Conservation (phyloP, 2,113 vertebrate genomes). For the Ochotona princeps region DNA sequence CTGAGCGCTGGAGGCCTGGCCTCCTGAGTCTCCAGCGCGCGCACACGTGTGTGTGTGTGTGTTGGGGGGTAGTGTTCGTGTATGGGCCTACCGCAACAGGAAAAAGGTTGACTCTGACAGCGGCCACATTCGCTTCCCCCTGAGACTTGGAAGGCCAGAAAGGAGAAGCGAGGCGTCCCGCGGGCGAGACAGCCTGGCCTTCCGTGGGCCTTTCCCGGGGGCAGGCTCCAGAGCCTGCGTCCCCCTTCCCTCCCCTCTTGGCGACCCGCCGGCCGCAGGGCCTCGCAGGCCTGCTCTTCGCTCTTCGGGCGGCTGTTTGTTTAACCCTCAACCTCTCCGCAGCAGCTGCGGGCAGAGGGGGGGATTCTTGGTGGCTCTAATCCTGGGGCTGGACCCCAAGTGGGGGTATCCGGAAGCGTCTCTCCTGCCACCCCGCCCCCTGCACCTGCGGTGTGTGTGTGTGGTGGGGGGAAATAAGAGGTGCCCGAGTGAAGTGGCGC, state of each 20-base stretch:
- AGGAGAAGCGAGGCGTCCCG: conserved; percentile 14
- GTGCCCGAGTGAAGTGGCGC: no score
- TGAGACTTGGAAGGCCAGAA: conserved; percentile 31
- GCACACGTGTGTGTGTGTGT: background rate
- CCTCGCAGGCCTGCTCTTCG: conserved; percentile 75
- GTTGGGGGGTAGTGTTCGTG: background rate
- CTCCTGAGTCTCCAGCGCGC: background rate
- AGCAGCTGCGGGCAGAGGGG: conserved; percentile 41
- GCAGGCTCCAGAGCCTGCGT: background rate
- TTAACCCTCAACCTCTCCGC: conserved; percentile 75
- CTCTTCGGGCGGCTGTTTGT: conserved; percentile 81
- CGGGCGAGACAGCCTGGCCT: background rate
- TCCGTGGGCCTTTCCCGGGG: background rate
- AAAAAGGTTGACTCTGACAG: background rate
- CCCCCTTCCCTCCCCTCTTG: background rate
- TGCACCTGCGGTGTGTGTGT: no score
- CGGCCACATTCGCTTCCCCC: conserved; percentile 29
- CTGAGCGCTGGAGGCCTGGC: background rate
- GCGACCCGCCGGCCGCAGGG: background rate
- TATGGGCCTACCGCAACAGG: background rate
- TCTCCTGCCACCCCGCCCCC: background rate
- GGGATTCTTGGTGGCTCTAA: conserved; percentile 68
- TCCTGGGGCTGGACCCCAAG: conserved; percentile 54
- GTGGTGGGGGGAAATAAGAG: no score
- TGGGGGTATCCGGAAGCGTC: background rate